Percentiles rank a stretch among this genome's conserved stretches.
Evolutionary conservation across 1,140 invertebrate genomes (phyloP).

Genomic region (Nasonia giraulti): DNA sequence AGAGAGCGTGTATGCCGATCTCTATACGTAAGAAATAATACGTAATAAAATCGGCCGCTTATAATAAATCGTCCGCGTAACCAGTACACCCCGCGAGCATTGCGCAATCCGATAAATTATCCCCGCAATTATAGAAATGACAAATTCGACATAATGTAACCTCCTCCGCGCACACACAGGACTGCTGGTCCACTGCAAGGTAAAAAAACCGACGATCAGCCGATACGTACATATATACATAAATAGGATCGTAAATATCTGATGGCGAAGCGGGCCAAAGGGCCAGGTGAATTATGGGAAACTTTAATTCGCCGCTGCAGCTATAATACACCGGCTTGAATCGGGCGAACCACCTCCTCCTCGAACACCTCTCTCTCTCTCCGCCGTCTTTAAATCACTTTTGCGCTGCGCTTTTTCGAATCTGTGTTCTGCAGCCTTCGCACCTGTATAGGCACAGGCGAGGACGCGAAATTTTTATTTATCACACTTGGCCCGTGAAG

Average conservation of each 20-base stretch:
- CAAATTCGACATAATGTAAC: slow-evolving; percentile 23
- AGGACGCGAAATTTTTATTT: neutral
- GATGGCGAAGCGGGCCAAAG: slow-evolving; percentile 11
- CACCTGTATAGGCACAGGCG: neutral
- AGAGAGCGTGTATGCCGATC: no score
- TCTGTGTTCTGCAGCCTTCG: neutral
- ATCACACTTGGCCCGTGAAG: neutral
- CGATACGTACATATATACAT: neutral
- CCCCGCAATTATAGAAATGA: neutral
- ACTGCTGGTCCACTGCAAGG: neutral
- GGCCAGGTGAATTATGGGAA: slow-evolving; percentile 9
- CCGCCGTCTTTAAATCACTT: slow-evolving; percentile 18
- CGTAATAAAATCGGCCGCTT: neutral
- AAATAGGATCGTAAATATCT: slow-evolving; percentile 3
- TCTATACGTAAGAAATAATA: neutral
- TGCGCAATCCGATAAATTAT: neutral
- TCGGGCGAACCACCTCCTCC: neutral
- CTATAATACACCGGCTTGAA: neutral
- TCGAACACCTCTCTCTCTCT: neutral
- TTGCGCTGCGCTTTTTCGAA: neutral
- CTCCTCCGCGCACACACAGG: neutral
- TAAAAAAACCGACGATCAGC: neutral
- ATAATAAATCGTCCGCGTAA: neutral
- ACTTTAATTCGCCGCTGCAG: neutral
- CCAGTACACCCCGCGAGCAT: neutral